phyloP scores from a whole-genome alignment of 2,797 vertebrate genomes.

The Aphelocoma californica region DNA sequence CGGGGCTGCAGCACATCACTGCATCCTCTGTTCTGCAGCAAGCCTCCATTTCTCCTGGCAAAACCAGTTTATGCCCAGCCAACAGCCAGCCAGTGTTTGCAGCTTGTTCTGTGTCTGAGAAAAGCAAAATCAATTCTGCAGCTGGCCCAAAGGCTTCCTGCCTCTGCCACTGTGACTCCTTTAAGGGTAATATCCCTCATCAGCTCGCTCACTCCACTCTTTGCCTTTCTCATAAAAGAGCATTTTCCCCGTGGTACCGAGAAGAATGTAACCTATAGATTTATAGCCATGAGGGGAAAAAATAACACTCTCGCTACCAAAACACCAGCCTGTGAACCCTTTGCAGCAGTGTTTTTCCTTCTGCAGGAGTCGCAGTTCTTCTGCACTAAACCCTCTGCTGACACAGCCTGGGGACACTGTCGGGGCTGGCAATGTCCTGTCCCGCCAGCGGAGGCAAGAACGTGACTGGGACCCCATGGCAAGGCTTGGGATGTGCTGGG shows the following conservation, averaged over 20 bases:
- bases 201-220: neutral
- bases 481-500: neutral
- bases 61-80: rapidly evolving
- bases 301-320: neutral
- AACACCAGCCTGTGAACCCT: neutral
- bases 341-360: neutral
- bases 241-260: neutral
- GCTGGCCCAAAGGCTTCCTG: neutral
- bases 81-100: neutral
- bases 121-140: conserved; percentile 4
- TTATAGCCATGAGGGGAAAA: neutral
- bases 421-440: neutral
- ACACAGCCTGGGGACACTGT: rapidly evolving
- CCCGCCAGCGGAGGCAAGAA: neutral
- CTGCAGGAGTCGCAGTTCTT: neutral
- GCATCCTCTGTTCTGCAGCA: neutral
- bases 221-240: neutral
- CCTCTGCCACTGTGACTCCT: neutral
- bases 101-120: neutral
- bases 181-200: neutral
- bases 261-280: neutral
- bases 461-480: no score
- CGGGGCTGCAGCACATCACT: neutral
- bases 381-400: neutral
- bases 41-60: rapidly evolving